Evolutionary conservation across 2,797 vertebrate genomes (phyloP).

Genomic region (Gymnopithys bicolor): DNA sequence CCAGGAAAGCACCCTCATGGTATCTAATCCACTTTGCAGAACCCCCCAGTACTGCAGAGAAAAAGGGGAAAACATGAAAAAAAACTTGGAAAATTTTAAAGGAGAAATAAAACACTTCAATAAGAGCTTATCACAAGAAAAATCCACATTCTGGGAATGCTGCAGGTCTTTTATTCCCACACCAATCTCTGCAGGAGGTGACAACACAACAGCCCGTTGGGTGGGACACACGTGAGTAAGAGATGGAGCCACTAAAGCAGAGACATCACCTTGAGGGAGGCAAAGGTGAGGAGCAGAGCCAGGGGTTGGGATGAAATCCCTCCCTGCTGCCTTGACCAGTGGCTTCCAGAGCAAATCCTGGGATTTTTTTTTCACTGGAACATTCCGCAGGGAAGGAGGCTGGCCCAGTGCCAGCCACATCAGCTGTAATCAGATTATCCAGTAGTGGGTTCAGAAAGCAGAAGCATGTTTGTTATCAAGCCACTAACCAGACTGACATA

Average conservation of each 20-base stretch:
- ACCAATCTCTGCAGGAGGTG: neutral
- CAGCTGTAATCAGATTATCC: constrained; percentile 72
- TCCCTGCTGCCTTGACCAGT: neutral
- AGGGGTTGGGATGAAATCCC: neutral
- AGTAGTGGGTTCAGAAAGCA: constrained; percentile 69
- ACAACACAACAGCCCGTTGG: neutral
- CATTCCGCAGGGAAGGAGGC: constrained; percentile 40
- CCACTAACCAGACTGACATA: constrained; percentile 67
- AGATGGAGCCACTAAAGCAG: neutral
- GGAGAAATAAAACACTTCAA: neutral
- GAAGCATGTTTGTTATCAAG: constrained; percentile 69
- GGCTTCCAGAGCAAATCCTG: neutral
- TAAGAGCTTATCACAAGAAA: neutral
- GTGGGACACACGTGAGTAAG: neutral
- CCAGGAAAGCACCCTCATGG: neutral
- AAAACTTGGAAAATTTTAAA: neutral
- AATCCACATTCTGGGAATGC: neutral
- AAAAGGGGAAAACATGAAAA: neutral
- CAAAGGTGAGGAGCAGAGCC: neutral
- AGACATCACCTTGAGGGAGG: neutral
- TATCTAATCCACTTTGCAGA: neutral
- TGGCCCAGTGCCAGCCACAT: constrained; percentile 50
- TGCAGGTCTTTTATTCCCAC: neutral
- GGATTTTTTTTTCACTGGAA: neutral
- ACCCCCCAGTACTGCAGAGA: neutral